Conservation (phyloP, 1,140 invertebrate species). For the Aphelenchoides besseyi region DNA sequence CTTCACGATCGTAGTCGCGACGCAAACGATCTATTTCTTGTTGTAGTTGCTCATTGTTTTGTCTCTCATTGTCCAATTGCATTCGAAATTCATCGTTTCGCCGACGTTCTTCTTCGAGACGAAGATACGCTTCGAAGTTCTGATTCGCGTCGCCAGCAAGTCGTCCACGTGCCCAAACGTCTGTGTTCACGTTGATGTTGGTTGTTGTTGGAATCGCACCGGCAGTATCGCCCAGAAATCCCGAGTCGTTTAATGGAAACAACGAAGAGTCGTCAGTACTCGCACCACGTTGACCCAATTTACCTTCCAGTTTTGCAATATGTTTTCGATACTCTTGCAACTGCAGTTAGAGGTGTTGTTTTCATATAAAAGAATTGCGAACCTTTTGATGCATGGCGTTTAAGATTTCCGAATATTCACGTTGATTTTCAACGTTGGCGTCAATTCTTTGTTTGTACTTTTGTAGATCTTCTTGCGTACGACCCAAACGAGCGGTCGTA, state of each 20-base stretch:
- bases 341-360: constrained; percentile 24
- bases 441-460: constrained; percentile 61
- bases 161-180: constrained; percentile 11
- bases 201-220: constrained; percentile 1
- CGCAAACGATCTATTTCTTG: constrained; percentile 54
- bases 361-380: constrained; percentile 14
- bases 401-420: constrained; percentile 61
- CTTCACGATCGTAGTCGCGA: constrained; percentile 55
- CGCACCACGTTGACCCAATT: constrained; percentile 37
- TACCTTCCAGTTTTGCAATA: constrained; percentile 56
- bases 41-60: constrained; percentile 52
- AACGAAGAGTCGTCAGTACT: constrained; percentile 35
- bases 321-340: constrained; percentile 59
- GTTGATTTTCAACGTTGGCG: constrained; percentile 60
- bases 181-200: constrained; percentile 27
- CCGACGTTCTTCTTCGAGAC: constrained; percentile 59
- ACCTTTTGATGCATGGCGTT: constrained; percentile 59
- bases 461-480: constrained; percentile 59
- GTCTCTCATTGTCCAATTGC: constrained; percentile 56
- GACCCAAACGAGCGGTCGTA: constrained; percentile 52
- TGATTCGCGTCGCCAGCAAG: constrained; percentile 50
- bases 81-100: constrained; percentile 57
- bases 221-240: constrained; percentile 39
- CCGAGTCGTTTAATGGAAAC: constrained; percentile 55
- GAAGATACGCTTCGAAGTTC: constrained; percentile 55